Conservation (phyloP, 2,888 invertebrate species). For the Heliothis peltigera region DNA sequence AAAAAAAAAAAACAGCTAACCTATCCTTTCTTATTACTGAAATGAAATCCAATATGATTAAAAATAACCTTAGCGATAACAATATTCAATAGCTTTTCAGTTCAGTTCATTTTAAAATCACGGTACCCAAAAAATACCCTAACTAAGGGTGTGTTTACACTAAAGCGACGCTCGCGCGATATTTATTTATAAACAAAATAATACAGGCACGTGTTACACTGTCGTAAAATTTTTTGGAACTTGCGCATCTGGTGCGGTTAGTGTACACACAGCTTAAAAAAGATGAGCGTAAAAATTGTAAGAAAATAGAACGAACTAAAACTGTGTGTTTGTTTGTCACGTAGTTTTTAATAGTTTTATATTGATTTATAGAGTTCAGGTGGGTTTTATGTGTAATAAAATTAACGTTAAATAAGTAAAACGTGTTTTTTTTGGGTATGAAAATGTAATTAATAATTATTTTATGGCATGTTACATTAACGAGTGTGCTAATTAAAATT, state of each 20-base stretch:
- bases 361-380: slow-evolving; percentile 60
- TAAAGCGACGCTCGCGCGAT: slow-evolving; percentile 74
- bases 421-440: slow-evolving; percentile 46
- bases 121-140: slow-evolving; percentile 64
- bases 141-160: slow-evolving; percentile 84
- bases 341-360: slow-evolving; percentile 53
- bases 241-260: slow-evolving; percentile 83
- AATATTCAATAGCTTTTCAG: not conserved
- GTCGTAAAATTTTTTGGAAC: slow-evolving; percentile 83
- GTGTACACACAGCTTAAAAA: slow-evolving; percentile 64
- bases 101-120: not conserved
- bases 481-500: slow-evolving; percentile 33
- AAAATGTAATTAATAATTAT: slow-evolving; percentile 48
- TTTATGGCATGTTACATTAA: slow-evolving; percentile 34
- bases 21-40: no score
- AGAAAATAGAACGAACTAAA: slow-evolving; percentile 56
- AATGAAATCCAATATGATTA: not conserved
- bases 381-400: slow-evolving; percentile 60
- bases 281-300: slow-evolving; percentile 49
- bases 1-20: no score
- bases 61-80: not conserved
- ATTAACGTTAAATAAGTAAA: slow-evolving; percentile 33
- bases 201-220: slow-evolving; percentile 83
- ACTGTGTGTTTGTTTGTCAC: slow-evolving; percentile 60
- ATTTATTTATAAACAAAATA: slow-evolving; percentile 86